These are phyloP conservation scores for Beroe ovata DNA, from an alignment of 37 sponge, comb jelly and placozoan species.

Conservation along the genomic window DNA sequence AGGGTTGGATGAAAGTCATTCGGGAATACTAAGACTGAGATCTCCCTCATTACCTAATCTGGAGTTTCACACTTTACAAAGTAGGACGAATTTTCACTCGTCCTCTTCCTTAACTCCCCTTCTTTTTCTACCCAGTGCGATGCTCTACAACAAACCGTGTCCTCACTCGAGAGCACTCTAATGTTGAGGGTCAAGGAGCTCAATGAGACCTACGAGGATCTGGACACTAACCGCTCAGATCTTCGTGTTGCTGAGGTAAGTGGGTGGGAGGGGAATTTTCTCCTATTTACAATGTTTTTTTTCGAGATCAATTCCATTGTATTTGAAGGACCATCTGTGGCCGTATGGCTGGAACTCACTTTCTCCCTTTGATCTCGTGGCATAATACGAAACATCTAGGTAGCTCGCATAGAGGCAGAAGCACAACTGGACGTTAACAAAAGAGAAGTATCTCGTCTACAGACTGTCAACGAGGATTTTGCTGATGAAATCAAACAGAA, in stretches of 20 bases:
- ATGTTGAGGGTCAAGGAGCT: constrained; percentile 65
- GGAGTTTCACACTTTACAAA: too few species aligned
- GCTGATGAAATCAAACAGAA: constrained; percentile 66
- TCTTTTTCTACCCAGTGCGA: constrained; percentile 52
- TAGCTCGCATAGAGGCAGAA: constrained; percentile 41
- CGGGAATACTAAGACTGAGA: too few species aligned
- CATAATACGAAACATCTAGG: constrained; percentile 4
- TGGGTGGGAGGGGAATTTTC: too few species aligned
- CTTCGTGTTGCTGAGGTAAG: constrained; percentile 52
- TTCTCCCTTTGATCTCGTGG: too few species aligned
- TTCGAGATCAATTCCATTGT: too few species aligned
- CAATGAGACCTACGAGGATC: constrained; percentile 65
- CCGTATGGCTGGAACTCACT: too few species aligned
- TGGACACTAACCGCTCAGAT: constrained; percentile 49
- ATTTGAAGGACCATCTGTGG: too few species aligned
- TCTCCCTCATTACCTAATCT: too few species aligned
- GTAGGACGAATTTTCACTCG: too few species aligned
- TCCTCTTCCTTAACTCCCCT: too few species aligned
- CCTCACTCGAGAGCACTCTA: constrained; percentile 26
- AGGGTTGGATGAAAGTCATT: too few species aligned
- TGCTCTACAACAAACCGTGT: constrained; percentile 51
- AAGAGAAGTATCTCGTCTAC: constrained; percentile 16
- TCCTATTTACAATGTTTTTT: too few species aligned
- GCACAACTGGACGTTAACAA: constrained; percentile 57
- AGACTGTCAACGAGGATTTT: constrained; percentile 53